Base-by-base conservation (phyloP, 1,140 invertebrate genomes). In the Drosophila sulfurigaster region DNA sequence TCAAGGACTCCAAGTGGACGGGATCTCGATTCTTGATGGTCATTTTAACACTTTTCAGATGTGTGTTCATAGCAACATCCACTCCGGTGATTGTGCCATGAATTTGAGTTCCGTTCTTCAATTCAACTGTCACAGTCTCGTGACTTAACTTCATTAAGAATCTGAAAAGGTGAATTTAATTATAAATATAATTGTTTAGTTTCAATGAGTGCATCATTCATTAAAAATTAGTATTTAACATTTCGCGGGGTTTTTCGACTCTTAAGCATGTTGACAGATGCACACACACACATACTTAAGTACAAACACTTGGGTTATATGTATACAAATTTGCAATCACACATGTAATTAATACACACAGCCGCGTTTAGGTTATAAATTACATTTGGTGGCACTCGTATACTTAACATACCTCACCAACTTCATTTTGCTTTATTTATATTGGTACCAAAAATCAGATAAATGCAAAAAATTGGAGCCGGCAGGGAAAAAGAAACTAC, bases 131-230 rank as follows among this genome's bases (percentile, higher is more conserved):
- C 10, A 99, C 99, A 11, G 99, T 99, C 94, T 99, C 99, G 93
- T 99, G 99, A 94, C 98, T 99, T 28, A 99, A 94, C 94, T 99
- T 99, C 99, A 99, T 99, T 69, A 99, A 95, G 97, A 99, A 99
- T 91, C 99, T 97, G 65, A 89, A 83, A 76, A 38, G 43, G 3
- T 25, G 6, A 62, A 35, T 6, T 15, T 49, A 59, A 28, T 43
- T 28, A n/a, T 25, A 25, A 25, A 25, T 4, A 25, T 25, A 25
- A 25, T 25, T 25, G 3, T 25, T 4, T 25, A 32, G 32, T 32
- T 32, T 8, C 32, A 8, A 7, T 8, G 6, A 32, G 32, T 8
- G 32, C 32, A 7, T 32, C 32, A 32, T 32, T 32, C 32, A 32
- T 7, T 8, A 32, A 0, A 30, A 28, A 52, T 11, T 30, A 13